Evolutionary conservation across 1,140 invertebrate species (phyloP).

Genomic region (Ridgeia piscesae): DNA sequence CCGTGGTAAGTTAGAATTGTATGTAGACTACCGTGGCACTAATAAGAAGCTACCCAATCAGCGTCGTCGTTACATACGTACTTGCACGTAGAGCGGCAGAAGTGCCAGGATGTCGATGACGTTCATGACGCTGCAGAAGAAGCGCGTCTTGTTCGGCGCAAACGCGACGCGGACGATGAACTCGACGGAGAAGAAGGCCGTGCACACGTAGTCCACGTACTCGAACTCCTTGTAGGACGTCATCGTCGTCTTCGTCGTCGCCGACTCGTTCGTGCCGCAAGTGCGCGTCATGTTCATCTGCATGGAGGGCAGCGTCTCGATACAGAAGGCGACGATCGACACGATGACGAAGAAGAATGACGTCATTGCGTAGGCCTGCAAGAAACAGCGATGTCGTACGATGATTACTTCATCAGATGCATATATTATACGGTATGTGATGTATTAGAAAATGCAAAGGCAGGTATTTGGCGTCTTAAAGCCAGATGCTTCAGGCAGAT

Average conservation of each 20-base stretch:
- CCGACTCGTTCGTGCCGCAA: not conserved
- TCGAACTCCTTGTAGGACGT: conserved; percentile 31
- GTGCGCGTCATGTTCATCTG: conserved; percentile 15
- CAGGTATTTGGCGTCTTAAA: too few species aligned
- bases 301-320: conserved; percentile 20
- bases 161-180: conserved; percentile 58
- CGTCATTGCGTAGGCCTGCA: conserved; percentile 33
- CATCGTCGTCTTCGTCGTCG: not conserved
- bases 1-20: not conserved
- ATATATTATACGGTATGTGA: too few species aligned
- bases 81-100: conserved; percentile 57
- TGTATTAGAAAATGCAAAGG: too few species aligned
- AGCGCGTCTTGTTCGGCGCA: conserved; percentile 55
- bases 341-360: conserved; percentile 35
- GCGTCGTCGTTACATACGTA: conserved; percentile 20
- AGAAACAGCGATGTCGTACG: not conserved
- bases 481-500: too few species aligned
- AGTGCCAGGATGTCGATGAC: conserved; percentile 61
- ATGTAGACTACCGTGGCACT: not conserved
- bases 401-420: too few species aligned
- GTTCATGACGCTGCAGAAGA: conserved; percentile 58
- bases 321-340: conserved; percentile 30
- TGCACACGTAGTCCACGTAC: conserved; percentile 53
- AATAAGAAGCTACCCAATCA: not conserved
- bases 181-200: conserved; percentile 60